phyloP scores from a whole-genome alignment of 2,113 vertebrate species.

The Sinocyclocheilus anshuiensis region DNA sequence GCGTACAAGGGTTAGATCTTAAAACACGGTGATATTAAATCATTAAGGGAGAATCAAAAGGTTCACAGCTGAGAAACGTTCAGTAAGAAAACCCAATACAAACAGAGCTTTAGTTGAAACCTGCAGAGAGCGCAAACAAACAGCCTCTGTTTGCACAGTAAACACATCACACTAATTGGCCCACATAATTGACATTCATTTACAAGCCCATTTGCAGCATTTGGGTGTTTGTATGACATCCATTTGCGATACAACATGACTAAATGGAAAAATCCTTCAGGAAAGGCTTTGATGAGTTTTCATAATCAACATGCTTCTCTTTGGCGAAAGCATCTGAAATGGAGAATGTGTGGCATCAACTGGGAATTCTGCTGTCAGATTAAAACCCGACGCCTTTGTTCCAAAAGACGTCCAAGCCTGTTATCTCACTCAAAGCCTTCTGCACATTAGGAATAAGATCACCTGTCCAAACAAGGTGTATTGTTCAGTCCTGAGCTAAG shows the following conservation, averaged over 20 bases:
- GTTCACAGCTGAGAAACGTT: constrained; percentile 38
- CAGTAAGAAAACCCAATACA: constrained; percentile 27
- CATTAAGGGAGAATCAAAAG: constrained; percentile 38
- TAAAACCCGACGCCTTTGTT: constrained; percentile 50
- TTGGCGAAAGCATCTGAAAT: constrained; percentile 40
- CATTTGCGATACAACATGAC: constrained; percentile 39
- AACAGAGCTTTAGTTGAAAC: constrained; percentile 47
- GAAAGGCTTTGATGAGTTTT: constrained; percentile 54
- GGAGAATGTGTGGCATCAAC: constrained; percentile 21
- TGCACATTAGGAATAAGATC: constrained; percentile 42
- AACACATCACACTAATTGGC: constrained; percentile 65
- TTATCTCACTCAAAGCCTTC: constrained; percentile 41
- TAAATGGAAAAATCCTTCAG: constrained; percentile 31
- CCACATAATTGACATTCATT: constrained; percentile 63
- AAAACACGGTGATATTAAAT: constrained; percentile 32
- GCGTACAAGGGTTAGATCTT: constrained; percentile 12
- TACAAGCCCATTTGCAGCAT: constrained; percentile 57
- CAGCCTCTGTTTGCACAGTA: constrained; percentile 63
- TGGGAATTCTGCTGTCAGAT: constrained; percentile 49
- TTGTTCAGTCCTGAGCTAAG: constrained; percentile 38
- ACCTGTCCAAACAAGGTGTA: constrained; percentile 50
- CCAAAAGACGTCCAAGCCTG: constrained; percentile 31
- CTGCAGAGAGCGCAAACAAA: constrained; percentile 54
- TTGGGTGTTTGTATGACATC: constrained; percentile 51
- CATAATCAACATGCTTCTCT: constrained; percentile 43